phyloP scores from a whole-genome alignment of 92 coral and sea anemone genomes.

The Phenganax stokvisi region DNA sequence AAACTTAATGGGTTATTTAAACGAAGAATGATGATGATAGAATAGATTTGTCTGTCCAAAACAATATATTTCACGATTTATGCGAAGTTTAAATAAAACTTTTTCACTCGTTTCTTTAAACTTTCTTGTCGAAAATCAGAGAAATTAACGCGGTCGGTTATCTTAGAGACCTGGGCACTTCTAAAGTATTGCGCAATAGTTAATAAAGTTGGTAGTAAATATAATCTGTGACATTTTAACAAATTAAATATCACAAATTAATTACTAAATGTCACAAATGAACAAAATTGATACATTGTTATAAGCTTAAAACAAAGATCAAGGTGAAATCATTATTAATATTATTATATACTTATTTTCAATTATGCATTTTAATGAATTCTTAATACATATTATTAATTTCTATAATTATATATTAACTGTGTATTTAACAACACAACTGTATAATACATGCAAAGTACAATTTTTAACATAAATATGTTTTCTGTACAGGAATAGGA shows the following conservation, averaged over 20 bases:
- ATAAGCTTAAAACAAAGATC: neutral
- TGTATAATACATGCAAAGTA: no score
- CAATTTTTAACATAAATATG: neutral
- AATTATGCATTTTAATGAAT: neutral
- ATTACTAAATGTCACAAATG: neutral
- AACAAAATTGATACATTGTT: neutral
- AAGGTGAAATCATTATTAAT: no score
- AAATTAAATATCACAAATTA: conserved; percentile 14
- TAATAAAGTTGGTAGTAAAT: no score
- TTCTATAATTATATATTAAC: neutral
- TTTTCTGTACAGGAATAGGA: neutral
- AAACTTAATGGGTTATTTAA: neutral
- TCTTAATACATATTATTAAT: neutral
- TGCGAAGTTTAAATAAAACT: neutral
- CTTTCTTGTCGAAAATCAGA: neutral
- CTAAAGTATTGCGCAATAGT: conserved; percentile 1
- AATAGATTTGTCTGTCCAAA: neutral
- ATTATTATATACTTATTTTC: neutral
- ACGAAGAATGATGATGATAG: conserved; percentile 24
- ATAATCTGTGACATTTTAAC: no score
- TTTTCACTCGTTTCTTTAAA: neutral
- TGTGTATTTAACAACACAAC: no score
- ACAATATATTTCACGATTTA: neutral
- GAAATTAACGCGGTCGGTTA: neutral
- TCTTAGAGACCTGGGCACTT: neutral